Base-by-base conservation (phyloP, 1,140 invertebrate genomes). In the Camponotus pennsylvanicus region DNA sequence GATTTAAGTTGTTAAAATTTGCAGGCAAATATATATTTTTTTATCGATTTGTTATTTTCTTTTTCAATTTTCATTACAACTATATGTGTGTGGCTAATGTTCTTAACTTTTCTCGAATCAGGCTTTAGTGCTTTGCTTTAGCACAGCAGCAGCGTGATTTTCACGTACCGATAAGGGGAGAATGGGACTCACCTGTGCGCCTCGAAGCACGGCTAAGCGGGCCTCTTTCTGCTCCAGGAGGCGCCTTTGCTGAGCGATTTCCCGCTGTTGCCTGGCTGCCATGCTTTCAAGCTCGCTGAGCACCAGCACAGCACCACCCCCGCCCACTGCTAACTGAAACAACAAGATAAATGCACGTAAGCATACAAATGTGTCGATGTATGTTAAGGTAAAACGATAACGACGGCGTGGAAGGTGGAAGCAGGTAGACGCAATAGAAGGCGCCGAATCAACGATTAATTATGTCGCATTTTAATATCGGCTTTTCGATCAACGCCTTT, bases 241-340 rank as follows among this genome's bases (percentile, higher is more conserved):
- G 91, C 98, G 97, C 94, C 99, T 96, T 92, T 98, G 96, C 96
- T 99, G 98, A 95, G 99, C 98, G 94, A 99, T 99, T 96, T 99
- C 98, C 95, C 98, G 98, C 96, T 99, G 98, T 96, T 99, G 98
- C 91, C 98, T 96, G 93, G 98, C 96, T 93, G 98, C 98, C 98
- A 99, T 99, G 94, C 98, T 98, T 96, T 98, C 98, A 96, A 99
- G 97, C 97, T 99, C 98, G 95, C 97, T 97, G 95, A 98, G 96
- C 93, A 97, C 98, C 96, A 99, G 97, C 97, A 97, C 97, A 93
- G 96, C 96, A 91, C 96, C 96, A 93, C 96, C 96, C 96, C 97
- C 97, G 96, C 97, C 97, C 96, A 97, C 97, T 96, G 97, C 98
- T 96, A 97, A 96, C 97, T 98, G 96, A 88, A 97, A 96, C 70